Conservation (phyloP, 2,113 vertebrate species). For the rat (Rattus norvegicus) region DNA sequence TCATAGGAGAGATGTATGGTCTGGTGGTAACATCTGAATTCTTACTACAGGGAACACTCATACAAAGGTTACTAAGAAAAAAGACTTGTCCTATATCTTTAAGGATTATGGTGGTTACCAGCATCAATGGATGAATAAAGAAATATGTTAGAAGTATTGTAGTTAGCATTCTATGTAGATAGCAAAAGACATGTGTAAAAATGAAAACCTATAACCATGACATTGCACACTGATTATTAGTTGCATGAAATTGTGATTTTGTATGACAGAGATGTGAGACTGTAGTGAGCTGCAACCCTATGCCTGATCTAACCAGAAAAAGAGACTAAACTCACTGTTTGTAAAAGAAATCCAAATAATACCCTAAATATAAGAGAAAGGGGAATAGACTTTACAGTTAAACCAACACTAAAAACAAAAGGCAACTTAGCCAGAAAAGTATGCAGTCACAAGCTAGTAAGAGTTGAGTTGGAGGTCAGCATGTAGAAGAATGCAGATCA, state of each 20-base stretch:
- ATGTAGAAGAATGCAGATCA: no score
- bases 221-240: neutral
- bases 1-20: neutral
- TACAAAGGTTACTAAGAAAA: neutral
- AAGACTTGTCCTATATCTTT: neutral
- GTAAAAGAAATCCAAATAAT: neutral
- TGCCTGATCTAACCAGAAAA: neutral
- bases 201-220: neutral
- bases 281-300: neutral
- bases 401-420: neutral
- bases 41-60: neutral
- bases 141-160: neutral
- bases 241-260: neutral
- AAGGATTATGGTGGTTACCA: neutral
- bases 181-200: neutral
- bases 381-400: neutral
- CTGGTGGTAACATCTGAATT: neutral
- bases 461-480: neutral
- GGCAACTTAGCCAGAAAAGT: neutral
- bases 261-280: no score
- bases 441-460: neutral
- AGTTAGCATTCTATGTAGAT: neutral
- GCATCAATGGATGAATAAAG: neutral
- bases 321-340: neutral
- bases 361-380: neutral